Evolutionary conservation across 2,113 vertebrate species (phyloP), one percentile per base, ranked within the genome.

Genomic region (Bufo bufo): DNA sequence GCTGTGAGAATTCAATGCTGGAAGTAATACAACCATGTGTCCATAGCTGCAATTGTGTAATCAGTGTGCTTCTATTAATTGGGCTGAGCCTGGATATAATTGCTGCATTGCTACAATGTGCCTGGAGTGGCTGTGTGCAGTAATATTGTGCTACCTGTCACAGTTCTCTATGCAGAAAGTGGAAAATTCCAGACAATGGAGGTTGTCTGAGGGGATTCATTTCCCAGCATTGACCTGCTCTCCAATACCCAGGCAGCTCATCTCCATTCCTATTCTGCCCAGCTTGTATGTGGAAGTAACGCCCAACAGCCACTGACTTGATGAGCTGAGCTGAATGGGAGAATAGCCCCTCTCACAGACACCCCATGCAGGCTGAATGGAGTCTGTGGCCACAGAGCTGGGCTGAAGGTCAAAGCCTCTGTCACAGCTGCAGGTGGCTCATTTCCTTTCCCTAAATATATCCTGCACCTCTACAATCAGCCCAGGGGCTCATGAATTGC

Each of bases 181-280:
- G 93, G 92, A 93, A 93, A 93, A 92, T 91, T 92, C 89, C 92
- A 90, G 93, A 95, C 93, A 94, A 95, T 93, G 93, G 93, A 91
- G 92, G 91, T 94, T 94, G 95, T 95, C 94, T 91, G 92, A 93
- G 94, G 92, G 93, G 93, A 93, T 91, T 92, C 94, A 96, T 96
- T 87, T 96, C 96, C 96, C 96, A 95, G 95, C 93, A 93, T 95
- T 95, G 96, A 95, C 95, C 95, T 93, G 94, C 95, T 94, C 92
- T 94, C 79, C 86, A 77, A 95, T 92, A 94, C 96, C 95, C 94
- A 95, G 95, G 94, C 92, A 93, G 94, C 94, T 96, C 92, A 97
- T 96, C 97, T 97, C 94, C 96, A 97, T 97, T 97, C 97, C 96
- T 96, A 95, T 96, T 96, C 96, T 95, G 95, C 93, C 91, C 92